Evolutionary conservation across 1,140 invertebrate genomes (phyloP), one percentile per base, ranked within the genome.

Genomic region (Antheraea pernyi): DNA sequence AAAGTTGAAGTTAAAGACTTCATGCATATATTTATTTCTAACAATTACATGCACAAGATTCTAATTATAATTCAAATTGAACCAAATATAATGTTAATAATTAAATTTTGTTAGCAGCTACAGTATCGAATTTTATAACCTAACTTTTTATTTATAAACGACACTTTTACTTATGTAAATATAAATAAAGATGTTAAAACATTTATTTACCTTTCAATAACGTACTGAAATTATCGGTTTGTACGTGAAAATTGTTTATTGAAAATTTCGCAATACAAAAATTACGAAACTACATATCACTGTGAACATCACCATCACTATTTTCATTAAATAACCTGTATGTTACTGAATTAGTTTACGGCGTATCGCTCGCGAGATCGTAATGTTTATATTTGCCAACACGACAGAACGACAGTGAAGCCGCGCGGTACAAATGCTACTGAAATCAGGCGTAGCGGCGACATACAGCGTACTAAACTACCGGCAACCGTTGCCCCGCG

Each of bases 381-480:
- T 16, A 42, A 11, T 10, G 16, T 53, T 6, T 53, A 0, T 53
- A 53, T 53, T 53, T 53, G 46, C 46, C 46, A 53, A n/a, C 46
- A n/a, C 46, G 46, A 16, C 46, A 2, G 53, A 37, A 62, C 69
- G 69, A 71, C 69, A 36, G 37, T 53, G 36, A 62, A 22, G 65
- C 37, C 64, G 69, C 69, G 65, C 69, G 69, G 69, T 48, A 36
- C 58, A 61, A 39, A 42, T 59, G 59, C 69, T 60, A 71, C 69
- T 71, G 69, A 71, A 70, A 71, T 62, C 65, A 71, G 53, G 39
- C 65, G 58, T 42, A 65, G 9, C 59, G 61, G 19, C 64, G 13
- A 30, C 22, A 22, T n/a, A 53, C 0, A 53, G 46, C 46, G 46
- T 53, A 53, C 46, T 13, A 53, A 53, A n/a, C 46, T 53, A 53